Evolutionary conservation across 2,797 vertebrate genomes (phyloP).

Genomic region (Coreius guichenoti): DNA sequence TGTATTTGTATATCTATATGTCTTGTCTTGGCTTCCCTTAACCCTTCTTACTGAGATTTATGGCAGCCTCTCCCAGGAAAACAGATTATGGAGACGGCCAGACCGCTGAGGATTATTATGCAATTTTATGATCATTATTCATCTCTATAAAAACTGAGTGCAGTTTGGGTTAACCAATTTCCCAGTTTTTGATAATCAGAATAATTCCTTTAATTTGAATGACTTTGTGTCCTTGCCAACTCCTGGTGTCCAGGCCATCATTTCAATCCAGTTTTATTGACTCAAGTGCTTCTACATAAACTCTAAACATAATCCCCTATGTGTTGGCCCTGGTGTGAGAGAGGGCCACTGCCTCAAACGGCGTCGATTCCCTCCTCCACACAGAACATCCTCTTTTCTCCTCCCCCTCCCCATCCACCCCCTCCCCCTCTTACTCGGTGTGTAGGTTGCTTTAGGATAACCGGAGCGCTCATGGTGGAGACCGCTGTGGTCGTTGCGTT

Average conservation of each 20-base stretch:
- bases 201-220: constrained; percentile 13
- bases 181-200: not conserved
- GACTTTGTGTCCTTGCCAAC: not conserved
- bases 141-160: not conserved
- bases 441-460: constrained; percentile 52
- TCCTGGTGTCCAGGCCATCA: not conserved
- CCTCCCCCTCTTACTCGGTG: constrained; percentile 20
- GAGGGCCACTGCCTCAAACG: constrained; percentile 57
- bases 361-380: constrained; percentile 56
- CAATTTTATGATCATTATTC: not conserved
- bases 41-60: constrained; percentile 58
- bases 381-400: constrained; percentile 46
- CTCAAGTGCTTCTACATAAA: not conserved
- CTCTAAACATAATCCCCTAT: not conserved
- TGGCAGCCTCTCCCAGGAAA: constrained; percentile 61
- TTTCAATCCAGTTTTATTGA: not conserved
- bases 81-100: constrained; percentile 68
- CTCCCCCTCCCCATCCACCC: constrained; percentile 35
- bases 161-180: not conserved
- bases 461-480: constrained; percentile 71
- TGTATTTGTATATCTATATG: constrained; percentile 12
- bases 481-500: constrained; percentile 67
- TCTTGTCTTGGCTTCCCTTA: constrained; percentile 17
- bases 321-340: constrained; percentile 30
- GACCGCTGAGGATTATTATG: constrained; percentile 24